A percentile compares a stretch with the other conserved stretches of the same genome.
phyloP scores from a whole-genome alignment of 2,888 invertebrate genomes.

The Petrophora chlorosata region DNA sequence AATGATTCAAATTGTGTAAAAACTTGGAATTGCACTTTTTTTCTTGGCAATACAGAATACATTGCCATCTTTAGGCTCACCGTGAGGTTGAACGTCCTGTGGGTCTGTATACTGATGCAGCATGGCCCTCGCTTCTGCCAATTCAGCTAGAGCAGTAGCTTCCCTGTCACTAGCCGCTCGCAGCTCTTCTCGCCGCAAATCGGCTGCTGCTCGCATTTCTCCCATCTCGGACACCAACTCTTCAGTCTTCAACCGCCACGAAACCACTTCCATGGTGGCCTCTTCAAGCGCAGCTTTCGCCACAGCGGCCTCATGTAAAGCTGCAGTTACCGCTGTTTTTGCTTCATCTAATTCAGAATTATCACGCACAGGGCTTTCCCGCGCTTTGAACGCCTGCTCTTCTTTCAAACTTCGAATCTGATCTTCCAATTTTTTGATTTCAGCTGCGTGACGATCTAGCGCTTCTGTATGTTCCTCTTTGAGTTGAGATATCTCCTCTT shows the following conservation, averaged over 20 bases:
- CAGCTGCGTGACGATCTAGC: constrained; percentile 57
- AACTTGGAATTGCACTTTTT: background rate
- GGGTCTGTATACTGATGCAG: constrained; percentile 65
- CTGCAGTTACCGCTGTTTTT: constrained; percentile 51
- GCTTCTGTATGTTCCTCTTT: constrained; percentile 62
- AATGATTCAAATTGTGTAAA: too few species aligned
- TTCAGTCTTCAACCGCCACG: constrained; percentile 67
- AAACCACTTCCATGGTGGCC: constrained; percentile 54
- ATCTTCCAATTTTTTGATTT: constrained; percentile 60
- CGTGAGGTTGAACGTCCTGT: constrained; percentile 69
- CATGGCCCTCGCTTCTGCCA: constrained; percentile 69
- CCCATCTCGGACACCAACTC: constrained; percentile 62
- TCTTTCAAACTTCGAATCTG: constrained; percentile 67
- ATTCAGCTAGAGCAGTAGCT: constrained; percentile 62
- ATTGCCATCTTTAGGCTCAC: constrained; percentile 41
- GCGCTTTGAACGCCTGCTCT: constrained; percentile 53
- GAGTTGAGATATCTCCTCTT: constrained; percentile 68
- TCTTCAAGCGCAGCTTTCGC: constrained; percentile 63
- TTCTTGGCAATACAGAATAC: constrained; percentile 1
- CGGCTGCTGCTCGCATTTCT: constrained; percentile 63
- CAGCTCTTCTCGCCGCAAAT: constrained; percentile 66
- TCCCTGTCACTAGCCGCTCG: constrained; percentile 65
- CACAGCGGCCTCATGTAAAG: constrained; percentile 56
- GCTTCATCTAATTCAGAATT: constrained; percentile 68
- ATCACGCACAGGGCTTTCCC: constrained; percentile 63